Evolutionary conservation across 2,888 invertebrate genomes (phyloP).

Genomic region (Zonitis immaculata): DNA sequence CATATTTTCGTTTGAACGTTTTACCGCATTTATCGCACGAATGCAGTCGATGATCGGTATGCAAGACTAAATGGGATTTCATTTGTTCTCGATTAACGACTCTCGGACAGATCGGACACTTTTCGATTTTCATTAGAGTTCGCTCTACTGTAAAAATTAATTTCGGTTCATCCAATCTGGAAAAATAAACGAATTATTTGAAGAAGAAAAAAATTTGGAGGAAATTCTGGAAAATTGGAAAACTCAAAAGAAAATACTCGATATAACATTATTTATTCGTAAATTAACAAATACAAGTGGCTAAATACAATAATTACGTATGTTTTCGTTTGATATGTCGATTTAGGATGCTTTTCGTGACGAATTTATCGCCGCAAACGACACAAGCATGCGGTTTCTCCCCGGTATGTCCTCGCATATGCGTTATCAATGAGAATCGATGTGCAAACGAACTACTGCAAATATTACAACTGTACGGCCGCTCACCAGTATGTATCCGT

Average conservation of each 20-base stretch:
- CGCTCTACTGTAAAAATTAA: not conserved
- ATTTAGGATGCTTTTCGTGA: slow-evolving; percentile 50
- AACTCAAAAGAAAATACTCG: not conserved
- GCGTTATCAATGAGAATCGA: slow-evolving; percentile 32
- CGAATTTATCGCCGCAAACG: slow-evolving; percentile 22
- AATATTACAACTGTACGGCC: slow-evolving; percentile 35
- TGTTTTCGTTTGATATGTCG: not conserved
- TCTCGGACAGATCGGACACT: not conserved
- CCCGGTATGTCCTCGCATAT: slow-evolving; percentile 53
- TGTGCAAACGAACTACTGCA: slow-evolving; percentile 31
- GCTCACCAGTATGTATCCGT: slow-evolving; percentile 35
- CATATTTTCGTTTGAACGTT: not conserved
- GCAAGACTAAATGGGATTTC: not conserved
- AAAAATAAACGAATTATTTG: not conserved
- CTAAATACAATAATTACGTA: not conserved
- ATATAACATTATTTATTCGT: not conserved
- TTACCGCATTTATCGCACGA: not conserved
- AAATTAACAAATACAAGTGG: not conserved
- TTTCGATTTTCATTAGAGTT: not conserved
- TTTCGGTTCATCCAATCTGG: not conserved
- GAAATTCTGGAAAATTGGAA: no score
- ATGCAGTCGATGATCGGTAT: not conserved
- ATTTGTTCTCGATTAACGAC: not conserved
- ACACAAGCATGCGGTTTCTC: slow-evolving; percentile 39
- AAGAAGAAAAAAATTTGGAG: not conserved